Evolutionary conservation across 2,113 vertebrate genomes (phyloP).

Genomic region (Polypterus bichir): DNA sequence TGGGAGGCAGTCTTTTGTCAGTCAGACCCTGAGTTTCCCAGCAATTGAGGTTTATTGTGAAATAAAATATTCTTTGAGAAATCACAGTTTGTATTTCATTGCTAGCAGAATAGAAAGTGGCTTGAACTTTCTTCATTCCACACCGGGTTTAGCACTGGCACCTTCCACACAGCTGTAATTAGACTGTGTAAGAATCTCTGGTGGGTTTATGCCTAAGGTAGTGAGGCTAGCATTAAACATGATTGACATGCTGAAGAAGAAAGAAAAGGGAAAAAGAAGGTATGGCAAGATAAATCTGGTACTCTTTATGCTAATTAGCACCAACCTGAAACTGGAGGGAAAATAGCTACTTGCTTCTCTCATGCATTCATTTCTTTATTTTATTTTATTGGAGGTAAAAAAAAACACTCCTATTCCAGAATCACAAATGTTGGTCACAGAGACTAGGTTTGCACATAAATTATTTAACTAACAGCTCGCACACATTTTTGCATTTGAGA

Average conservation of each 20-base stretch:
- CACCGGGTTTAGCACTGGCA: too few species aligned
- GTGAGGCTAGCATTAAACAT: background rate
- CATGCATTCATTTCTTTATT: conserved; percentile 27
- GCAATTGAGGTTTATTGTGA: too few species aligned
- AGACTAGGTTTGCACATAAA: background rate
- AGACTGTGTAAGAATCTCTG: background rate
- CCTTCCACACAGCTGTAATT: background rate
- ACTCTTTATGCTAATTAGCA: conserved; percentile 41
- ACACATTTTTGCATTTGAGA: too few species aligned
- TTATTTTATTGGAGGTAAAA: conserved; percentile 34
- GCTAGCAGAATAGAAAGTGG: too few species aligned
- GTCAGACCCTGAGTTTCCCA: too few species aligned
- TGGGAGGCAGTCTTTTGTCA: too few species aligned
- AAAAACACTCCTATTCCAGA: conserved; percentile 15
- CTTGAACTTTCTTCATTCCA: too few species aligned
- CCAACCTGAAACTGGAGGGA: conserved; percentile 49
- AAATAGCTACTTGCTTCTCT: conserved; percentile 47
- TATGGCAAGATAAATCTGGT: conserved; percentile 1
- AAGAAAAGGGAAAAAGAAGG: background rate
- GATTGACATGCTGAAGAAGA: background rate
- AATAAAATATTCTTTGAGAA: too few species aligned
- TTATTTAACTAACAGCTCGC: background rate
- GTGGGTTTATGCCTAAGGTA: background rate
- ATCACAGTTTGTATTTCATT: too few species aligned
- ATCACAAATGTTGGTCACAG: background rate